Conservation (phyloP, 64 coral and sea anemone genomes). For the Hydrozoanthus tunicans region DNA sequence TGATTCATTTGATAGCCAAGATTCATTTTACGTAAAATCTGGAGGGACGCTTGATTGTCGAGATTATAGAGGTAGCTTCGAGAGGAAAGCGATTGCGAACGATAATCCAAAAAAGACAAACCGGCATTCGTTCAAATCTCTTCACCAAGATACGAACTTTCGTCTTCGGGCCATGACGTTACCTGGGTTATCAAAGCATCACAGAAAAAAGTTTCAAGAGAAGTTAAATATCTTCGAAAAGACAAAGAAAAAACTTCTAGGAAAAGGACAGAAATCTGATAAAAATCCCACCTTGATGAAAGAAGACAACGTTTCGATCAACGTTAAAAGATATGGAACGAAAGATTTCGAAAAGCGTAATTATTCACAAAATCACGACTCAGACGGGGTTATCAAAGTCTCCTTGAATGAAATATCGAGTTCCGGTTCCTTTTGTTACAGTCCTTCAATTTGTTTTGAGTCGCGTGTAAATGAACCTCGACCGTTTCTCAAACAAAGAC, state of each 20-base stretch:
- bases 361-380: background rate
- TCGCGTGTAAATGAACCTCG: background rate
- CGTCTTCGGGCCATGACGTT: conserved; percentile 13
- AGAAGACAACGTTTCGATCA: background rate
- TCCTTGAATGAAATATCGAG: conserved; percentile 5
- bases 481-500: conserved; percentile 20
- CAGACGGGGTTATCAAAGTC: background rate
- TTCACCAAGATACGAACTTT: background rate
- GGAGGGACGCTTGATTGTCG: background rate
- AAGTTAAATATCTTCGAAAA: conserved; percentile 31
- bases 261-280: background rate
- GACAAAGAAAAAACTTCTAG: conserved; percentile 28
- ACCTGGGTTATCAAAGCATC: conserved; percentile 6
- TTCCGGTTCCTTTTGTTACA: background rate
- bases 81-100: background rate
- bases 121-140: background rate
- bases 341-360: background rate
- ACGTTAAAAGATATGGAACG: background rate
- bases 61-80: background rate
- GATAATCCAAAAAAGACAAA: background rate
- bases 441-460: background rate
- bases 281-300: background rate
- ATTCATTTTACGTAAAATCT: background rate
- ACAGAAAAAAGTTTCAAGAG: conserved; percentile 32
- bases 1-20: background rate